Conservation (phyloP, 2,888 invertebrate genomes). For the Himalopsyche anomala region DNA sequence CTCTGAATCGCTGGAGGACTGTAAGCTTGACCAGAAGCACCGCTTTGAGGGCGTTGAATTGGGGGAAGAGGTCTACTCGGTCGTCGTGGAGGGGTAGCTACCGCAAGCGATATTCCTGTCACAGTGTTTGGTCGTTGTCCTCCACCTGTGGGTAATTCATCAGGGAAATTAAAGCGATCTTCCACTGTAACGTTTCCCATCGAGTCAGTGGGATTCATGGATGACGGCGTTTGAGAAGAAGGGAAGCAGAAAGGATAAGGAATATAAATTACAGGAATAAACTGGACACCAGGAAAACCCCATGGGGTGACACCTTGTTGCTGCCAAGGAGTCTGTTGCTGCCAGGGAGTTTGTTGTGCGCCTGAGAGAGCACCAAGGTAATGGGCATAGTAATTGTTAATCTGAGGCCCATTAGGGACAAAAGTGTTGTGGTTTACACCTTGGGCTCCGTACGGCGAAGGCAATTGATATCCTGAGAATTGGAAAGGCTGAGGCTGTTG, state of each 20-base stretch:
- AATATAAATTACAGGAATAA: conserved; percentile 14
- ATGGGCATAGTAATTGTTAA: conserved; percentile 53
- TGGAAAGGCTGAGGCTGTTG: neutral
- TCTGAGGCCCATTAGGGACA: conserved; percentile 50
- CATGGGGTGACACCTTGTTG: neutral
- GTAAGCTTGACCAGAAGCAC: neutral
- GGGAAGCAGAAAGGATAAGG: conserved; percentile 33
- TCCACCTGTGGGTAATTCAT: neutral
- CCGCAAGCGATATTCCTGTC: conserved; percentile 44
- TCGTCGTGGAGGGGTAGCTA: conserved; percentile 11
- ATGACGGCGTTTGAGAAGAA: conserved; percentile 82
- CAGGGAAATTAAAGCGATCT: neutral
- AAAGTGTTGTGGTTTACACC: conserved; percentile 33
- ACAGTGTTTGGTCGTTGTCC: conserved; percentile 1
- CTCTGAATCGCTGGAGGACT: neutral
- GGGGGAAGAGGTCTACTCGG: conserved; percentile 41
- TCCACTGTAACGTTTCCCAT: neutral
- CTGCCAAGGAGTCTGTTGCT: neutral
- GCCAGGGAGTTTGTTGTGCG: neutral
- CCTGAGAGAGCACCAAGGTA: neutral
- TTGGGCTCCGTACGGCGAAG: neutral
- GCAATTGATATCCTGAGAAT: neutral
- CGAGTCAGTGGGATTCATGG: conserved; percentile 70
- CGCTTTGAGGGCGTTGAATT: neutral
- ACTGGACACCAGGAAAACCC: neutral